These are phyloP conservation scores for Montipora foliosa DNA, from an alignment of 64 coral and sea anemone species.

Conservation along the genomic window DNA sequence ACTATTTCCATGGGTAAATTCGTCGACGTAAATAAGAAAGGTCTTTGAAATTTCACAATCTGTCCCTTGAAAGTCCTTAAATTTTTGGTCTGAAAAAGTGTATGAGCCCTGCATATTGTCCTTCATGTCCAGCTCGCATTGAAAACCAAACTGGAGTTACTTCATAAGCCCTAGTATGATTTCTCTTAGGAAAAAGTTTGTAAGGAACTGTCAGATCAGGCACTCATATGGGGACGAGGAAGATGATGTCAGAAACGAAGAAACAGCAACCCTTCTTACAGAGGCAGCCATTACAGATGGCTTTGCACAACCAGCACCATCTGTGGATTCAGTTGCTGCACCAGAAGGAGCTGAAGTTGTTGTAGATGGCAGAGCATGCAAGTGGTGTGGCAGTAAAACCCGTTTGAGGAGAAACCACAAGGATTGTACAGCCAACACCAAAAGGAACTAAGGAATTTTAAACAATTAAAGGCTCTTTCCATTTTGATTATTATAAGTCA, in stretches of 20 bases:
- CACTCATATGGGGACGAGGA: neutral
- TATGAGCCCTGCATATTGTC: too few relatives aligned
- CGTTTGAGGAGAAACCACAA: neutral
- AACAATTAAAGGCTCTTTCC: too few relatives aligned
- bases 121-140: too few relatives aligned
- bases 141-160: too few relatives aligned
- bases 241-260: neutral
- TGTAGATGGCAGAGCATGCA: neutral
- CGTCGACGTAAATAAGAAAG: too few relatives aligned
- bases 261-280: neutral
- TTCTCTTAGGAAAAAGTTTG: neutral
- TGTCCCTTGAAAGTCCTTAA: too few relatives aligned
- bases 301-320: neutral
- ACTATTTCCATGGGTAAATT: too few relatives aligned
- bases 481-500: too few relatives aligned
- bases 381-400: slow-evolving; percentile 1
- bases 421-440: neutral
- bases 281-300: neutral
- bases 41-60: too few relatives aligned
- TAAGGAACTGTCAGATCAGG: neutral
- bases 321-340: neutral
- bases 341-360: neutral
- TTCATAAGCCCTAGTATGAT: neutral
- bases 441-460: too few relatives aligned
- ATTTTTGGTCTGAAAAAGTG: too few relatives aligned